Evolutionary conservation across 2,888 invertebrate genomes (phyloP).

Genomic region (Parascotia fuliginaria): DNA sequence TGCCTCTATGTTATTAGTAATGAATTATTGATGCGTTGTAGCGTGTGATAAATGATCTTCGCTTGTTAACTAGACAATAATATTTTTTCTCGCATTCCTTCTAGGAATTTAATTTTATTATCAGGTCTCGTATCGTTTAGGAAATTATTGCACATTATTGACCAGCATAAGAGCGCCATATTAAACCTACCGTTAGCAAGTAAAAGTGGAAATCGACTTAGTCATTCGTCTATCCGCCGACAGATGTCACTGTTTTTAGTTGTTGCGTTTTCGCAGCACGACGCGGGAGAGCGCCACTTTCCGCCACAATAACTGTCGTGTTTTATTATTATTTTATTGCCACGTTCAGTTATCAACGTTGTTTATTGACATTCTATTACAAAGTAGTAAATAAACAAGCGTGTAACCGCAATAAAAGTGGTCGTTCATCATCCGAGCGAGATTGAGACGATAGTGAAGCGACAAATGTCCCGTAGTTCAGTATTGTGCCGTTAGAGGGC

Average conservation of each 20-base stretch:
- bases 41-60: conserved; percentile 70
- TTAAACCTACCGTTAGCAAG: conserved; percentile 21
- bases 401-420: conserved; percentile 73
- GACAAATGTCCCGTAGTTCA: conserved; percentile 67
- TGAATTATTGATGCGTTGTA: conserved; percentile 79
- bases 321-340: conserved; percentile 73
- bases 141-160: conserved; percentile 7
- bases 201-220: conserved; percentile 19
- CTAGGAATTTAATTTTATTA: conserved; percentile 31
- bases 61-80: conserved; percentile 62
- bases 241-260: conserved; percentile 67
- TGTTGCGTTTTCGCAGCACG: conserved; percentile 39
- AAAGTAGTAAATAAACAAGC: conserved; percentile 75
- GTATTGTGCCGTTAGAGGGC: conserved; percentile 68
- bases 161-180: conserved; percentile 8
- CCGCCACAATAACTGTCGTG: conserved; percentile 54
- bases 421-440: conserved; percentile 70
- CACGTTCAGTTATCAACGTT: conserved; percentile 62
- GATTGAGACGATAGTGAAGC: conserved; percentile 73
- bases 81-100: conserved; percentile 45
- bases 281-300: conserved; percentile 54
- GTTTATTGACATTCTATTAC: conserved; percentile 78
- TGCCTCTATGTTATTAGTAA: conserved; percentile 75
- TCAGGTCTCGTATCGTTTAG: conserved; percentile 14
- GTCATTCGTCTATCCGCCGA: conserved; percentile 59